A percentile compares a stretch with the other conserved stretches of the same genome.
These are phyloP conservation scores for Ursus arctos DNA, from an alignment of 2,113 vertebrate species.

Conservation along the genomic window DNA sequence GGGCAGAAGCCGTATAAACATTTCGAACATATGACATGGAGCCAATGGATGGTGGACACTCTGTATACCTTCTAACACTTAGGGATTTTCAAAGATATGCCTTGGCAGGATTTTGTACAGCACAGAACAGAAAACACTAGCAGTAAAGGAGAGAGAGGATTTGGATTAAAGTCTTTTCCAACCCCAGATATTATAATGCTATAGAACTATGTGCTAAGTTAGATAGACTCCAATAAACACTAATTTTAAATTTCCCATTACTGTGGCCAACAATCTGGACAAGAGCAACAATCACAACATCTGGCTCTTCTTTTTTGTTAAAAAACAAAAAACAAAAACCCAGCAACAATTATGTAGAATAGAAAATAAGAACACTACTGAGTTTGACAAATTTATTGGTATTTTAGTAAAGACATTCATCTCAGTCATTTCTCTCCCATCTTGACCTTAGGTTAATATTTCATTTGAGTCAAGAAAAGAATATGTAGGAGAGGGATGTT, in stretches of 20 bases:
- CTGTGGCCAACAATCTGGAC: not conserved
- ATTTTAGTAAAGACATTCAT: constrained; percentile 85
- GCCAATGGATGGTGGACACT: not conserved
- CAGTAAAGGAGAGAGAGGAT: not conserved
- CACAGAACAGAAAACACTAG: not conserved
- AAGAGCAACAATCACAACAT: not conserved
- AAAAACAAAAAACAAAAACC: not conserved
- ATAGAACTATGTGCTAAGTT: not conserved
- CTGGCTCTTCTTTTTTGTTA: constrained; percentile 39
- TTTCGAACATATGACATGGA: not conserved
- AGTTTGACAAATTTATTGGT: constrained; percentile 85
- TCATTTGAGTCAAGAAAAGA: constrained; percentile 76
- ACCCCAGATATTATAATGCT: not conserved
- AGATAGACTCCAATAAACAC: not conserved
- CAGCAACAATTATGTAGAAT: constrained; percentile 35
- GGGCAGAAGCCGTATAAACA: not conserved
- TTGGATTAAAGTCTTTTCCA: not conserved
- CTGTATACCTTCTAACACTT: not conserved
- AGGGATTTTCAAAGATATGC: not conserved
- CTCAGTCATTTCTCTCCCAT: constrained; percentile 78
- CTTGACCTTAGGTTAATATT: constrained; percentile 75
- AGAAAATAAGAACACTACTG: constrained; percentile 75
- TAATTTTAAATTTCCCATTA: constrained; percentile 17
- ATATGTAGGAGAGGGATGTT: constrained; percentile 77
- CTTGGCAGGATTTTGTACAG: not conserved